These are phyloP conservation scores for Montifringilla adamsi DNA, from an alignment of 2,113 vertebrate species.

Conservation along the genomic window DNA sequence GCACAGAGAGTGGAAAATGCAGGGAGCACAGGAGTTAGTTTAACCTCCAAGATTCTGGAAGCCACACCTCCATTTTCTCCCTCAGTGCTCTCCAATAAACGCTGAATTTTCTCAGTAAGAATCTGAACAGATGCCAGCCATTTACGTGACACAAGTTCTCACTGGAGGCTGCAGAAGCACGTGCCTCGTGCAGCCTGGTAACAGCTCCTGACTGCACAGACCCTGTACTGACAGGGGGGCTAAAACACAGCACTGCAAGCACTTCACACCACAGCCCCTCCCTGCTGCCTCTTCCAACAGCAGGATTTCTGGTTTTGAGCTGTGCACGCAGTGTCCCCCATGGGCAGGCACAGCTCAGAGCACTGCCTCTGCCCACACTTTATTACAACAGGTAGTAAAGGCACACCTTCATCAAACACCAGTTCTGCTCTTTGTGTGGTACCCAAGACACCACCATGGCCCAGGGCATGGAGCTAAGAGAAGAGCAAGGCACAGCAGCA, in stretches of 20 bases:
- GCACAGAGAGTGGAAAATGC: not conserved
- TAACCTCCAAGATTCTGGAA: not conserved
- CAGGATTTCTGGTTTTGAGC: not conserved
- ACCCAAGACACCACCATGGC: not conserved
- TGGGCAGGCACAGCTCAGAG: not conserved
- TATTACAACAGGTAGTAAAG: not conserved
- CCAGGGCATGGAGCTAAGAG: not conserved
- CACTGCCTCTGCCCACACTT: not conserved
- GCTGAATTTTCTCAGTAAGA: not conserved
- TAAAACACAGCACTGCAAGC: not conserved
- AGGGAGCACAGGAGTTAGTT: not conserved
- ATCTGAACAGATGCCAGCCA: constrained; percentile 30
- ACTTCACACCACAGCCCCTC: not conserved
- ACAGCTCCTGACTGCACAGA: not conserved
- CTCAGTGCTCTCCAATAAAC: not conserved
- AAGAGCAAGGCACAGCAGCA: not conserved
- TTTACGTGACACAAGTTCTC: constrained; percentile 39
- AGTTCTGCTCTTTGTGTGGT: not conserved
- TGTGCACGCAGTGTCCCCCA: not conserved
- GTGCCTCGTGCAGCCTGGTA: not conserved
- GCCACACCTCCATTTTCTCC: not conserved
- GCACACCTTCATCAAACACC: fast-evolving
- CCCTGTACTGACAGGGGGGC: not conserved
- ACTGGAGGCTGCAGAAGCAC: constrained; percentile 14
- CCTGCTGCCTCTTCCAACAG: not conserved